Percentiles rank a stretch among this genome's conserved stretches.
Conservation (phyloP, 2,797 vertebrate genomes). For the Borostomias antarcticus region DNA sequence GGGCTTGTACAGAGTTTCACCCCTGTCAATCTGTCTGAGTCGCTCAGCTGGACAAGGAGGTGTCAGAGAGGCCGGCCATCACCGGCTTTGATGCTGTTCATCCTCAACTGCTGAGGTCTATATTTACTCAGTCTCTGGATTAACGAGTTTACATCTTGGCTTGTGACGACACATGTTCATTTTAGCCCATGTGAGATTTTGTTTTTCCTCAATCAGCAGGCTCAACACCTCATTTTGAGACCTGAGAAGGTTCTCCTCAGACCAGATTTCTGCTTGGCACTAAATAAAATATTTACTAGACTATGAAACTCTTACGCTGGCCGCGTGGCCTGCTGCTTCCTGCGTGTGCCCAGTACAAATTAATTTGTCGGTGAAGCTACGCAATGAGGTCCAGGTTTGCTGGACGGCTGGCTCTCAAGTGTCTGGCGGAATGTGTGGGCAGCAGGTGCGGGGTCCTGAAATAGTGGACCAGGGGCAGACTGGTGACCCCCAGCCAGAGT, state of each 20-base stretch:
- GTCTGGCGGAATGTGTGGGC: slow-evolving; percentile 63
- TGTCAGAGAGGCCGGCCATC: slow-evolving; percentile 35
- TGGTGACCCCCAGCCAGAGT: slow-evolving; percentile 60
- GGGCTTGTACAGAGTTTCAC: no score
- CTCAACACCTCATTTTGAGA: background rate
- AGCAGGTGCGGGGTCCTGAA: slow-evolving; percentile 77
- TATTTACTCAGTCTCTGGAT: slow-evolving; percentile 75
- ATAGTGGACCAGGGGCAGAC: slow-evolving; percentile 66
- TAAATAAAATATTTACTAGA: background rate
- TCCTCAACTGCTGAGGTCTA: slow-evolving; percentile 64
- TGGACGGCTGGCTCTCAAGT: slow-evolving; percentile 51
- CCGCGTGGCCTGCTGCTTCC: background rate
- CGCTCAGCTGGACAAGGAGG: slow-evolving; percentile 37
- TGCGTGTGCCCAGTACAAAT: background rate
- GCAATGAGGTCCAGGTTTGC: slow-evolving; percentile 26
- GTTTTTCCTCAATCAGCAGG: background rate
- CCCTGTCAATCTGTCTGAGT: background rate
- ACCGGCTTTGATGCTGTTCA: slow-evolving; percentile 45
- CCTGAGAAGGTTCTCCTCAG: background rate
- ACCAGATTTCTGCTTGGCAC: background rate
- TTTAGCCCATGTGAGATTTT: slow-evolving; percentile 57
- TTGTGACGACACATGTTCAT: slow-evolving; percentile 71
- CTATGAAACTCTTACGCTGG: background rate
- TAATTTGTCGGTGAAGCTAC: slow-evolving; percentile 34
- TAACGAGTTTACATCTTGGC: slow-evolving; percentile 63